Evolutionary conservation across 2,113 vertebrate genomes (phyloP), one percentile per base, ranked within the genome.

Genomic region (Odocoileus virginianus): DNA sequence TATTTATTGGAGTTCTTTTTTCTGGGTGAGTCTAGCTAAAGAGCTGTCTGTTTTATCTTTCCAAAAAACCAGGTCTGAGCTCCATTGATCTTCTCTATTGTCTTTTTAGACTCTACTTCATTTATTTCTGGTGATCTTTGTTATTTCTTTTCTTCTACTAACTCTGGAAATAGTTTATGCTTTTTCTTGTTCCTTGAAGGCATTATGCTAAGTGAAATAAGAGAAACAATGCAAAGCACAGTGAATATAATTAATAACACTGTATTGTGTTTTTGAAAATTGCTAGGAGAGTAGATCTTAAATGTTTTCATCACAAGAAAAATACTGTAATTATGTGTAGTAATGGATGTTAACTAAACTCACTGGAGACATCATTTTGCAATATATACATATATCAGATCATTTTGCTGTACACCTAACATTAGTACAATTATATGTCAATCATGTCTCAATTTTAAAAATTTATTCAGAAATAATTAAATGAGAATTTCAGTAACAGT

Each of bases 401-500:
- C 87, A 91, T 60, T 89, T 43, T 45, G 27, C 17, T 85, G 15
- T 61, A 91, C 23, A 76, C 7, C 28, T 85, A 60, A 76, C 74
- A 84, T n/a, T 25, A 90, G 74, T n/a, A 76, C 7, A 76, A 30
- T 28, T 85, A 28, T 58, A 83, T 16, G 36, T 45, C 45, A 78
- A 91, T 91, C 43, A 85, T 28, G 55, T 54, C 45, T 91, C 55
- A 61, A 86, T 43, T 47, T 43, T 1, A 85, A 83, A 71, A 79
- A 40, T 40, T 36, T 79, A 78, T 78, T 93, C 58, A 87, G 88
- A 96, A 94, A 96, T 30, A 93, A 95, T 71, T 78, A 55, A 91
- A 94, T 87, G 55, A 91, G n/a, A 89, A 92, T 82, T 93, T 82
- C 58, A 85, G 50, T 47, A 93, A 21, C 16, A 74, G 54, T 28